Conservation (phyloP, 2,113 vertebrate genomes). For the Ceyx margarethae region DNA sequence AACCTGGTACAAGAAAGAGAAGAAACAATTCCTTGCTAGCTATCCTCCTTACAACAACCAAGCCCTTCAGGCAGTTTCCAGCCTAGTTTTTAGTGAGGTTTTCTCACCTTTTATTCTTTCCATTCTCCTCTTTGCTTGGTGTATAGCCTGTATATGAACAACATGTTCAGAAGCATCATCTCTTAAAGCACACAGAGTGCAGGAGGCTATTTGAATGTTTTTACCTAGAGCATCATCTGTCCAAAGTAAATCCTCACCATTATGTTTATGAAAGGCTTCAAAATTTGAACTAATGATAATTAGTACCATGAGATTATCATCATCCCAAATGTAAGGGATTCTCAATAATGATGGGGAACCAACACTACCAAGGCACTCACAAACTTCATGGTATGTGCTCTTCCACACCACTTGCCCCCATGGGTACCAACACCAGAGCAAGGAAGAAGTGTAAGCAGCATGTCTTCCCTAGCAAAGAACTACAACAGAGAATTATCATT, state of each 20-base stretch:
- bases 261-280: background rate
- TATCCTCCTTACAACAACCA: background rate
- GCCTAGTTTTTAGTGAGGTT: background rate
- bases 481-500: background rate
- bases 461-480: background rate
- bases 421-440: background rate
- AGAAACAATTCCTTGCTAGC: background rate
- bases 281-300: background rate
- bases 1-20: background rate
- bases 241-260: background rate
- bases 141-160: background rate
- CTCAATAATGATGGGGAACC: background rate
- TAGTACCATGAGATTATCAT: background rate
- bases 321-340: background rate
- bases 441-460: background rate
- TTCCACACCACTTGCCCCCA: background rate
- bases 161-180: background rate
- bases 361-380: fast-evolving
- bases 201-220: background rate
- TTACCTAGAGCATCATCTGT: background rate
- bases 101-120: constrained; percentile 33
- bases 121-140: background rate
- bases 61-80: background rate
- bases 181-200: background rate
- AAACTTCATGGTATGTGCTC: fast-evolving